phyloP scores from a whole-genome alignment of 2,113 vertebrate species.

The pig (Sus scrofa) region DNA sequence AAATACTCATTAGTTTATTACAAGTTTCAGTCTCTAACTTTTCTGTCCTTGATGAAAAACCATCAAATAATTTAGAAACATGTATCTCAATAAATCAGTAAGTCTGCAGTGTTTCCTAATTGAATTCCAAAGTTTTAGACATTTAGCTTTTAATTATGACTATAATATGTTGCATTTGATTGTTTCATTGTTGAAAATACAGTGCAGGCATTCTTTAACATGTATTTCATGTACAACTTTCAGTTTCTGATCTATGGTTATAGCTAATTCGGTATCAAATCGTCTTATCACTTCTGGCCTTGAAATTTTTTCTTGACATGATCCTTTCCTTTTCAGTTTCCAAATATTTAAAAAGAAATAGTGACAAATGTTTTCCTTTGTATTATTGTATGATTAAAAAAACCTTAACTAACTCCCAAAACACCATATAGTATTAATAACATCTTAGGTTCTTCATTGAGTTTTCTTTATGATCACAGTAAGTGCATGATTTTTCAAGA shows the following conservation, averaged over 20 bases:
- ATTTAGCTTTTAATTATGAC: not conserved
- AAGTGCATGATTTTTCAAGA: not conserved
- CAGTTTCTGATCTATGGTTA: conserved; percentile 28
- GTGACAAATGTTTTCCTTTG: not conserved
- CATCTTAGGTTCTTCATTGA: not conserved
- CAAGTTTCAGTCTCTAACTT: conserved; percentile 44
- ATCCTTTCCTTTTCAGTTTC: not conserved
- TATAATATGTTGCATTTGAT: not conserved
- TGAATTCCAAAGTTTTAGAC: conserved; percentile 52
- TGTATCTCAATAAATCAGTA: conserved; percentile 42
- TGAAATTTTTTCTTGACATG: conserved; percentile 40
- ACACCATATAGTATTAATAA: not conserved
- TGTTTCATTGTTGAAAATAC: conserved; percentile 64
- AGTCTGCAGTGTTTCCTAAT: not conserved
- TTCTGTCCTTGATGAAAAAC: not conserved
- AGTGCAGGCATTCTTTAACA: not conserved
- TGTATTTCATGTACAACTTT: conserved; percentile 59
- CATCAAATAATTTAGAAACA: conserved; percentile 60
- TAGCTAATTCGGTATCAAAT: not conserved
- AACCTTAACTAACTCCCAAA: not conserved
- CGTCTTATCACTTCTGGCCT: not conserved
- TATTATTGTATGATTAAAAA: not conserved
- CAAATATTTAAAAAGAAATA: not conserved
- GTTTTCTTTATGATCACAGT: not conserved
- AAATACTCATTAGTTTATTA: conserved; percentile 45